Evolutionary conservation across 1,140 invertebrate genomes (phyloP), one percentile per base, ranked within the genome.

Genomic region (Pogonomyrmex barbatus): DNA sequence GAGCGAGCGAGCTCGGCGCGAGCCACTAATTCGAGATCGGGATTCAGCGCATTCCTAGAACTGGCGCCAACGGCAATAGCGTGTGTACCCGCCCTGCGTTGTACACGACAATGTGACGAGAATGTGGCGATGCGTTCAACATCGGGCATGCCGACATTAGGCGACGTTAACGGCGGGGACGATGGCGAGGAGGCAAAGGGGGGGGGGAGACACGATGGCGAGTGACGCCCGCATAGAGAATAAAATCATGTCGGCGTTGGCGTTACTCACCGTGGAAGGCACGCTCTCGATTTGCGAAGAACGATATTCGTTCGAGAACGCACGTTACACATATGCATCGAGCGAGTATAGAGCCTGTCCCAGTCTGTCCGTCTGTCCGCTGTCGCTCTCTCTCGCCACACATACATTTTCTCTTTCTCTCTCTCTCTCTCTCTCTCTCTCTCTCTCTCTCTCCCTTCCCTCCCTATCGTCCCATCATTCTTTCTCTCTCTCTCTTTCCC

Each of bases 361-460:
- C 24, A 24, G 24, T 24, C 24, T 24, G 24, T 24, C 24, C 24
- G 24, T 24, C 24, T 24, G 24, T 24, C 24, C 24, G 24, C 24
- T 24, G 24, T 24, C 24, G 24, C 24, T 24, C 24, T 24, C 24
- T 24, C 14, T 45, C 17, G 2, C 39, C 45, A 33, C 45, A 30
- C 24, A 1, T 30, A 24, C 17, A 2, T 4, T 45, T 39, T 67
- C 17, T 42, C 0, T 47, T 0, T 47, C 9, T 67, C 39, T 24
- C n/a, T 24, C 39, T n/a, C 36, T 39, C 36, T 24, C 4, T 36
- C 14, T 8, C 4, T 14, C 33, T 50, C 33, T 63, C 36, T n/a
- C 42, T 36, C 52, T 71, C 82, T 42, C 45, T 67, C 67, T 81
- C 17, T 75, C 60, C 52, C 14, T 85, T 68, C 81, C 30, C 88